Base-by-base conservation (phyloP, 2,888 invertebrate species). In the Melieria crassipennis region DNA sequence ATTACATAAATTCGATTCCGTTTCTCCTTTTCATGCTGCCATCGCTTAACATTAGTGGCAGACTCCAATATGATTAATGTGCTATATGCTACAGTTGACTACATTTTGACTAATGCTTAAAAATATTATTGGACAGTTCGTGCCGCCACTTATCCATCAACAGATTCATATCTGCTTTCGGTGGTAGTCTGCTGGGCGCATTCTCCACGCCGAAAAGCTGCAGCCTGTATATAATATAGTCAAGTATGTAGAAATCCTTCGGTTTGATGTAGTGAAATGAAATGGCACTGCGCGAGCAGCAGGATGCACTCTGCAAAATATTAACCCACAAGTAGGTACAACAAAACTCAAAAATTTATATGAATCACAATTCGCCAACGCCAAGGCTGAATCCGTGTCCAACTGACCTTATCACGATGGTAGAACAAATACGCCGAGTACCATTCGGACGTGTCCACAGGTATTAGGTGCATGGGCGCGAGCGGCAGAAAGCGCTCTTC, bases 181-280 rank as follows among this genome's bases (percentile, higher is more conserved):
- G 71, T 46, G 63, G 73, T 16, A 77, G 46, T n/a, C 55, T 75
- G 43, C 72, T 76, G 0, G 45, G 56, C 0, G 64, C 43, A 61
- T 71, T 61, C 7, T 62, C 56, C 7, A 78, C 61, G 45, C 93
- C 93, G 83, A 91, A 92, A 0, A 92, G 96, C 71, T 94, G 89
- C 71, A 98, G 88, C 82, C 96, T 96, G 86, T 99, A 98, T 78
- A 98, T 92, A 66, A 98, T 88, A 86, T 97, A 99, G 82, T 99
- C 98, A 67, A 97, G 86, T 11, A 96, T 94, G 84, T 98, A 98
- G 94, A 99, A 97, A 86, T 94, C 91, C 80, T 95, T 92, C 0
- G 97, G 95, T 16, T 90, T 89, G 0, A 98, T 94, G 87, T 98
- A 98, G 87, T 99, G 98, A 88, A 99, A 98, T 1, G 97, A 95